Percentiles rank a stretch among this genome's conserved stretches.
phyloP scores from a whole-genome alignment of 2,797 vertebrate genomes.

The Rhadinocentrus ornatus region DNA sequence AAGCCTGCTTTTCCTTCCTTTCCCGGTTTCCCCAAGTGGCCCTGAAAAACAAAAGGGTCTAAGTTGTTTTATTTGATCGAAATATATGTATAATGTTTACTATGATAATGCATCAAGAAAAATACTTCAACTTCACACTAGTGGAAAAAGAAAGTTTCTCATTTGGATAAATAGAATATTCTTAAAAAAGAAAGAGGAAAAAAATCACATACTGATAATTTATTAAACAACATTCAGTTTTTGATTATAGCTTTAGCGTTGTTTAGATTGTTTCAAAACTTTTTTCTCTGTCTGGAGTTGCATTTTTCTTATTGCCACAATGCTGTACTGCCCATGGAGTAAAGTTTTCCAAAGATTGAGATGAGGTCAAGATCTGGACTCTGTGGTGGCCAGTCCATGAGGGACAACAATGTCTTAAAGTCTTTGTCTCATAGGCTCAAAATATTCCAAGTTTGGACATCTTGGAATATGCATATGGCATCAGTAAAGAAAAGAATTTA shows the following conservation, averaged over 20 bases:
- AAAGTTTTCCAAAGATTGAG: neutral
- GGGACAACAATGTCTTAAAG: neutral
- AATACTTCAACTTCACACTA: neutral
- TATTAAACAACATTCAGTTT: neutral
- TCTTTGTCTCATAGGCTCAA: neutral
- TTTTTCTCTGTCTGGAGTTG: neutral
- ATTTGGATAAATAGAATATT: constrained; percentile 1
- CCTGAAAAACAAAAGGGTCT: constrained; percentile 56
- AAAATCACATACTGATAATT: neutral
- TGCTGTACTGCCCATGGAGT: neutral
- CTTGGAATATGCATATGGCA: neutral
- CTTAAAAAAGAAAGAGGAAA: neutral
- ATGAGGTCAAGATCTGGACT: neutral
- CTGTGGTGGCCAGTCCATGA: neutral
- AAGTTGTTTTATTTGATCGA: constrained; percentile 17
- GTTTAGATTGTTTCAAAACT: neutral
- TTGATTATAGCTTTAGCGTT: neutral
- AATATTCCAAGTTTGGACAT: neutral
- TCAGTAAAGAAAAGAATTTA: neutral
- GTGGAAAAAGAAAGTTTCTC: neutral
- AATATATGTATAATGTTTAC: constrained; percentile 21
- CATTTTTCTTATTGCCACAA: neutral
- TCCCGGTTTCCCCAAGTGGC: constrained; percentile 81
- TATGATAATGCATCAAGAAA: constrained; percentile 10
- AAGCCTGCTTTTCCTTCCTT: constrained; percentile 77